These are phyloP conservation scores for Sturmia bella DNA, from an alignment of 2,888 invertebrate genomes.

Conservation along the genomic window DNA sequence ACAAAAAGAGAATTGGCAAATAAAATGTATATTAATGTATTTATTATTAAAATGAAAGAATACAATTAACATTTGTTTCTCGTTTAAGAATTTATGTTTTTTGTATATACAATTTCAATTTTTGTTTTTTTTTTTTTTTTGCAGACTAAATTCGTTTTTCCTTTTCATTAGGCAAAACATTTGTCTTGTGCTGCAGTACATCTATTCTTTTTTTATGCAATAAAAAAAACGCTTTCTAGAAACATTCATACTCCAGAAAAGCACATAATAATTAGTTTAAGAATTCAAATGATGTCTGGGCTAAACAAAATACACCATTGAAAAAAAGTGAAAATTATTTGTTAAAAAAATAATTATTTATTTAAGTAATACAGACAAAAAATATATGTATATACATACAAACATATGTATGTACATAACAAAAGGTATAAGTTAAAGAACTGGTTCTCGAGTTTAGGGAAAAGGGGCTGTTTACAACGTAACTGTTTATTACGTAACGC, in stretches of 20 bases:
- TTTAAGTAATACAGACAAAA: background rate
- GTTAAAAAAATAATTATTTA: slow-evolving; percentile 16
- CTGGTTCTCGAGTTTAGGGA: background rate
- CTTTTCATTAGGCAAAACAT: slow-evolving; percentile 15
- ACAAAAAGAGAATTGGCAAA: slow-evolving; percentile 12
- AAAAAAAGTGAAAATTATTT: slow-evolving; percentile 26
- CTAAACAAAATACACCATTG: slow-evolving; percentile 31
- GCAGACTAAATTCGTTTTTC: slow-evolving; percentile 9
- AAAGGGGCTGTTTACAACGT: background rate
- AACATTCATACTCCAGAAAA: slow-evolving; percentile 15
- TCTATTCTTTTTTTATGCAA: slow-evolving; percentile 4
- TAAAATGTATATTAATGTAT: background rate
- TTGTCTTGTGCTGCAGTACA: slow-evolving; percentile 7
- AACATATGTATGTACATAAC: too few relatives aligned
- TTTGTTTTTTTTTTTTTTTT: background rate
- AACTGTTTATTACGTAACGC: background rate
- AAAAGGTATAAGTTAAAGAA: slow-evolving; percentile 1
- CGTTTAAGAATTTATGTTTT: slow-evolving; percentile 11
- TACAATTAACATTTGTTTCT: slow-evolving; percentile 21
- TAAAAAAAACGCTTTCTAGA: slow-evolving; percentile 23
- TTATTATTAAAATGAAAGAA: slow-evolving; percentile 9
- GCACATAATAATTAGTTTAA: slow-evolving; percentile 35
- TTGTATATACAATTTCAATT: background rate
- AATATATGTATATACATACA: background rate
- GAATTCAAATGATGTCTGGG: slow-evolving; percentile 19